Conservation (phyloP, 2,113 vertebrate species). For the Hypanus sabinus region DNA sequence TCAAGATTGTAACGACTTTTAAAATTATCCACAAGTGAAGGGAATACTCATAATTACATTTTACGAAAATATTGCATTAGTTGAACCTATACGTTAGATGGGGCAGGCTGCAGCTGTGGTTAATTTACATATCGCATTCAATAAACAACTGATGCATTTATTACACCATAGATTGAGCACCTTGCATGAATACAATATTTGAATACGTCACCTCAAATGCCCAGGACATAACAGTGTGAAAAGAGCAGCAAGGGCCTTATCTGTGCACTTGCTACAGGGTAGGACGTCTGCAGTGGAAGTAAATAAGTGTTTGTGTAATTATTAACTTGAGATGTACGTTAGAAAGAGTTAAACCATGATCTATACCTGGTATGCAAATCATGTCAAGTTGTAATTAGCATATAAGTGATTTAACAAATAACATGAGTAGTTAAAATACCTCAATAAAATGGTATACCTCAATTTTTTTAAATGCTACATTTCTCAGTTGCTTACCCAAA, state of each 20-base stretch:
- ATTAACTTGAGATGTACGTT: neutral
- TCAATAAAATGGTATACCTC: neutral
- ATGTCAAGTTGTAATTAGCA: neutral
- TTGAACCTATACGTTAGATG: neutral
- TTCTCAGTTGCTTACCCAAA: neutral
- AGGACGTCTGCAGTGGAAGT: neutral
- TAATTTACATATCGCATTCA: constrained; percentile 23
- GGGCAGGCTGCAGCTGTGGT: constrained; percentile 1
- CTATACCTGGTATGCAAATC: no score
- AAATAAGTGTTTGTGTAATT: neutral
- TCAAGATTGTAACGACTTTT: neutral
- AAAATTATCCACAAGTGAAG: constrained; percentile 27
- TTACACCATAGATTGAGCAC: neutral
- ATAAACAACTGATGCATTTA: neutral
- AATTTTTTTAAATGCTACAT: neutral
- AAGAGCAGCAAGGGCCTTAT: neutral
- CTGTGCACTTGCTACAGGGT: neutral
- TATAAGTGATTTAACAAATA: neutral
- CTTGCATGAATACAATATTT: neutral
- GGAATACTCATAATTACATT: constrained; percentile 1
- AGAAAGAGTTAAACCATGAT: neutral
- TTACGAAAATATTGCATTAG: neutral
- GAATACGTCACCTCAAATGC: neutral
- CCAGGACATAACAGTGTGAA: neutral
- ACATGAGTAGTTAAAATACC: neutral